phyloP scores from a whole-genome alignment of 2,113 vertebrate genomes.

The Bos javanicus region DNA sequence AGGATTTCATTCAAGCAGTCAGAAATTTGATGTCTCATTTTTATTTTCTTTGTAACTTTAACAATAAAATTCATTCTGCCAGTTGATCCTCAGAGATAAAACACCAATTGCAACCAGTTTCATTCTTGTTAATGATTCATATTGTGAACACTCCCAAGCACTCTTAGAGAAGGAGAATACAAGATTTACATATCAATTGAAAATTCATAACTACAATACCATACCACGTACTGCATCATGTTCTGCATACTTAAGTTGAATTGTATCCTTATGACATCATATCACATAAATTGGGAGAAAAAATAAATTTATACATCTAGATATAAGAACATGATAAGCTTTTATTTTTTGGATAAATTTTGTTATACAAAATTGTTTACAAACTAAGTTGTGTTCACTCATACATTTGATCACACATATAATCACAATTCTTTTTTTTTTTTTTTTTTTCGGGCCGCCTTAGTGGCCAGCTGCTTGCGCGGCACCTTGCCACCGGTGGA shows the following conservation, averaged over 20 bases:
- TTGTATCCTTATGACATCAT: background rate
- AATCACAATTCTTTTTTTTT: background rate
- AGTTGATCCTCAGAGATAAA: background rate
- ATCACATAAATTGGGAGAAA: background rate
- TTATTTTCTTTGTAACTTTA: background rate
- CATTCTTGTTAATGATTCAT: slow-evolving; percentile 59
- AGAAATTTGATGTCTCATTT: background rate
- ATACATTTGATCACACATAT: background rate
- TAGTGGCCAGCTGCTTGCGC: too few species aligned
- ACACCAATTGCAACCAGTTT: slow-evolving; percentile 37
- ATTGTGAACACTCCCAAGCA: slow-evolving; percentile 6
- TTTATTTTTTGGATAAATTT: background rate
- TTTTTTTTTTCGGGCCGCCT: too few species aligned
- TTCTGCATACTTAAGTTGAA: background rate
- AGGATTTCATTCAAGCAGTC: background rate
- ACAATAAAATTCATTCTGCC: background rate
- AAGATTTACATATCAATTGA: slow-evolving; percentile 4
- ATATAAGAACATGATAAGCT: background rate
- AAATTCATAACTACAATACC: background rate
- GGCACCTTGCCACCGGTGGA: too few species aligned
- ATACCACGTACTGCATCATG: background rate
- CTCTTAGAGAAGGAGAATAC: background rate
- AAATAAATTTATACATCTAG: background rate
- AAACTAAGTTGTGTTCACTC: background rate
- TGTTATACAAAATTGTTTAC: background rate